Evolutionary conservation across 2,113 vertebrate genomes (phyloP).

Genomic region (Cnemophilus loriae): DNA sequence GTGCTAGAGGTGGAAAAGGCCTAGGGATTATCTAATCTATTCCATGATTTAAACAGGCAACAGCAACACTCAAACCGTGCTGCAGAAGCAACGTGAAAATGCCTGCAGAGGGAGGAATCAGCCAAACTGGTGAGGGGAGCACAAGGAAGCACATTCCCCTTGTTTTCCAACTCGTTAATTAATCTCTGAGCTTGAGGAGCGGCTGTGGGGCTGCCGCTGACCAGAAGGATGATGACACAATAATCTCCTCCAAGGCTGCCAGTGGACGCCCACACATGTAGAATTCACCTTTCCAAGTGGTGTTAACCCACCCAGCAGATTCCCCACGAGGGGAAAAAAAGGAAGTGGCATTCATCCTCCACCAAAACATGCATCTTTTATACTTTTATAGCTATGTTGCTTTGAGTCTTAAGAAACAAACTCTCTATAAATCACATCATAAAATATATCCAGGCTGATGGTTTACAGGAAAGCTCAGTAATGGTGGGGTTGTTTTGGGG

Average conservation of each 20-base stretch:
- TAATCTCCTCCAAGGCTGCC: neutral
- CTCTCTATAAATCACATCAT: conserved; percentile 56
- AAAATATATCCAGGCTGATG: conserved; percentile 25
- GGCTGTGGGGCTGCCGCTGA: neutral
- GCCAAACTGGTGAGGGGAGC: neutral
- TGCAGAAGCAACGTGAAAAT: neutral
- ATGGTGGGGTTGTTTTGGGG: neutral
- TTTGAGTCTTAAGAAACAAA: conserved; percentile 38
- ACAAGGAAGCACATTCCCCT: neutral
- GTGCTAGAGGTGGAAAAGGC: conserved; percentile 29
- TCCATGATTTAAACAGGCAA: neutral
- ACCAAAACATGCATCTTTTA: neutral
- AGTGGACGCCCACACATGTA: conserved; percentile 23
- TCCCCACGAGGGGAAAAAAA: neutral
- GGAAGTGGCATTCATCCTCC: neutral
- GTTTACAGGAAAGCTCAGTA: conserved; percentile 11
- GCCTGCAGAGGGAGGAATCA: neutral
- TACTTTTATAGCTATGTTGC: conserved; percentile 14
- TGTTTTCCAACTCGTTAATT: neutral
- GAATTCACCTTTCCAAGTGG: neutral
- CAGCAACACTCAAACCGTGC: neutral
- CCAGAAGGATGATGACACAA: neutral
- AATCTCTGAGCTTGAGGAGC: neutral
- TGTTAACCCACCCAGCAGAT: neutral
- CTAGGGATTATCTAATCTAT: conserved; percentile 41